These are phyloP conservation scores for Crotalus helleri DNA, from an alignment of 2,113 vertebrate species.

Conservation along the genomic window DNA sequence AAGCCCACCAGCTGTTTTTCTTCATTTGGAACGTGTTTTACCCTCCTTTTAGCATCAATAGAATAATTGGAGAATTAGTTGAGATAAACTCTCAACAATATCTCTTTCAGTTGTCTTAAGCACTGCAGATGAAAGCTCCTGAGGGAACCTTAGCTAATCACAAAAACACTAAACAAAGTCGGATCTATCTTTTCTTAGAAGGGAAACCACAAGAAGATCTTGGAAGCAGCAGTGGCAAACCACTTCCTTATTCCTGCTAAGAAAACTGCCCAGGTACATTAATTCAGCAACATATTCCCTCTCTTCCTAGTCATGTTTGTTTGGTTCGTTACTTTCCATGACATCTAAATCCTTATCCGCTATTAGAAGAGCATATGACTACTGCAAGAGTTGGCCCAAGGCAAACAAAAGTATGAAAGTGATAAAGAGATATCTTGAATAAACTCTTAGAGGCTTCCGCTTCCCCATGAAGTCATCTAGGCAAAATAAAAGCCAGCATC, in stretches of 20 bases:
- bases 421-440: constrained; percentile 23
- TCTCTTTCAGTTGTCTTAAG: not conserved
- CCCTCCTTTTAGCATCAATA: not conserved
- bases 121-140: not conserved
- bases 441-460: not conserved
- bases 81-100: not conserved
- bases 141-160: not conserved
- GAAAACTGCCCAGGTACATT: not conserved
- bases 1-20: not conserved
- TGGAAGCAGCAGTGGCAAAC: not conserved
- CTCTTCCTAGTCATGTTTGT: constrained; percentile 43
- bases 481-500: not conserved
- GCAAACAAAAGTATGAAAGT: constrained; percentile 11
- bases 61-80: not conserved
- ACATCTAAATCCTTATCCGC: constrained; percentile 39
- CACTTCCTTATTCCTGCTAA: not conserved
- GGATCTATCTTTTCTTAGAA: not conserved
- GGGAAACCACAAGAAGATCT: not conserved
- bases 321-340: constrained; percentile 45
- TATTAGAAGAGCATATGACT: not conserved
- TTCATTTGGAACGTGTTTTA: not conserved
- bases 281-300: not conserved
- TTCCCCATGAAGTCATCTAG: constrained; percentile 10
- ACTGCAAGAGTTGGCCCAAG: constrained; percentile 6
- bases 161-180: not conserved